Base-by-base conservation (phyloP, 1,140 invertebrate genomes). In the Drosophila yakuba region DNA sequence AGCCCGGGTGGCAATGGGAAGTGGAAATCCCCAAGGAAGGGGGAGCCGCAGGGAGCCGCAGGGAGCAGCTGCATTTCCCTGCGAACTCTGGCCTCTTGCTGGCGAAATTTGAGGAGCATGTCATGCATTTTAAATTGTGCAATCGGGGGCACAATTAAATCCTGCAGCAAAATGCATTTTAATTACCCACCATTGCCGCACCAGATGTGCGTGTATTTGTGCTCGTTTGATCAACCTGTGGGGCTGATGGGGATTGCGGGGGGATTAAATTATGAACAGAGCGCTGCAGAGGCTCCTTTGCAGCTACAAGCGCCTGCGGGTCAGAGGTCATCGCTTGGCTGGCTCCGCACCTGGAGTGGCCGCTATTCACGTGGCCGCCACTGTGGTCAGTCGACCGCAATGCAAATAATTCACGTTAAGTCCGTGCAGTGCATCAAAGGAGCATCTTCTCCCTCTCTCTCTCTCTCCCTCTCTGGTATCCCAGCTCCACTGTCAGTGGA, bases 351-450 rank as follows among this genome's bases (percentile, higher is more conserved):
- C 77, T 77, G 68, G 41, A 66, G 38, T 51, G 60, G 52, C 56
- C 32, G 38, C 62, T 67, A 68, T 68, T 66, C 20, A 35, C 41
- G 43, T 25, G 63, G 25, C 41, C 41, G 51, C 23, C 36, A 28
- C 72, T 75, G 61, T 67, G 61, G 72, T 52, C 61, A 76, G 12
- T 35, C 43, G 39, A 68, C 67, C 84, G 67, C 80, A 74, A 71
- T 78, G 64, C 83, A 89, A 84, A 88, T 88, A 89, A 84, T 78
- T 88, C 84, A 89, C 76, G 66, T 74, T 88, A 83, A 83, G 76
- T 64, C 74, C 63, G 38, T 15, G 63, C 61, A 80, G 47, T 86
- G 63, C 74, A 82, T 83, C 84, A 77, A 79, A 89, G 75, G 67
- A 51, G 63, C 44, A 6, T 4, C 23, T 8, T 7, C 20, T 44